Base-by-base conservation (phyloP, 2,113 vertebrate species). In the Pelmatolapia mariae region DNA sequence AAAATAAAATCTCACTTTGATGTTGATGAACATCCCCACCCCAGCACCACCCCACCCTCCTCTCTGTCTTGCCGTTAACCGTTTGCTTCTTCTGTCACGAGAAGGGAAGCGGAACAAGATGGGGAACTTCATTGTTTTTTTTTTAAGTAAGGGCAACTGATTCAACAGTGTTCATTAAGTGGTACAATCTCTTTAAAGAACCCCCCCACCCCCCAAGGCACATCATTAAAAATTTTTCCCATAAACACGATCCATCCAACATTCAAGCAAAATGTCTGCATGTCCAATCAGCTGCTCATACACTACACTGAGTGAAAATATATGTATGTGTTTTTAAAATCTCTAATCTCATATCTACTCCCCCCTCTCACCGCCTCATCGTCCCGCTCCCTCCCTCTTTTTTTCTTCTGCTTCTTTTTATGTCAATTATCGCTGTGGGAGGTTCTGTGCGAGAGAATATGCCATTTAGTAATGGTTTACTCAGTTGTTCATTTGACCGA, bases 401-500 rank as follows among this genome's bases (percentile, higher is more conserved):
- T 38, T n/a, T 36, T n/a, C 61, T 66, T 66, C 61, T 66, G 10
- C 61, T 38, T 38, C 33, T 66, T 66, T 56, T 78, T 45, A 47
- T 26, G 59, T 82, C 84, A 15, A 73, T 56, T 87, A 66, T 82
- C 81, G 61, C 7, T 29, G 61, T 29, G 93, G 96, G 96, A 97
- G 96, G 96, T 97, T 97, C 97, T 97, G 96, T 97, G 97, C 97
- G 95, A 97, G 96, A 97, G 96, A 92, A 94, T 91, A 63, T 86
- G 53, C 86, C 89, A 85, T 66, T 92, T 95, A 85, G 90, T 73
- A 90, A 94, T 93, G 93, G 66, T 96, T 88, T 87, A 92, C 91
- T 47, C 89, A 89, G 90, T 94, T 96, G 96, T 97, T 96, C 95
- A 94, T 96, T 93, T 94, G 94, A 97, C 93, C 95, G 95, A 96